Conservation (phyloP, 2,888 invertebrate species). For the Tenthredo amoena region DNA sequence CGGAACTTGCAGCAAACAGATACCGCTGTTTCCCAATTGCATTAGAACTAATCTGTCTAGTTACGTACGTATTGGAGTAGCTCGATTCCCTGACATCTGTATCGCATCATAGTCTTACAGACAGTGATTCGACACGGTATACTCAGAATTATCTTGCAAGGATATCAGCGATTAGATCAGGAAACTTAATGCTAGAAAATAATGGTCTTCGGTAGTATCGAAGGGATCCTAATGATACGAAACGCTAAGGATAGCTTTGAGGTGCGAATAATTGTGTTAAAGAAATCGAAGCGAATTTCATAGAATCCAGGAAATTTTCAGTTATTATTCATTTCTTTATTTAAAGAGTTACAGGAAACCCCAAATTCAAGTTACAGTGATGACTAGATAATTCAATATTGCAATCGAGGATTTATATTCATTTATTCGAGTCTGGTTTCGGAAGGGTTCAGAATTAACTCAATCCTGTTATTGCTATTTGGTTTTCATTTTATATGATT, state of each 20-base stretch:
- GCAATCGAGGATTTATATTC: not conserved
- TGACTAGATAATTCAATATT: not conserved
- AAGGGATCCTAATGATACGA: not conserved
- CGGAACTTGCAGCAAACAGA: not conserved
- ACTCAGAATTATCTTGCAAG: not conserved
- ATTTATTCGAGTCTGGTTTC: not conserved
- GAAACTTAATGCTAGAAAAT: not conserved
- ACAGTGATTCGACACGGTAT: not conserved
- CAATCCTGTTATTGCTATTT: not conserved
- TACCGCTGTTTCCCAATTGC: constrained; percentile 22
- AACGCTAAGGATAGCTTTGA: not conserved
- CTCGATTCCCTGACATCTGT: not conserved
- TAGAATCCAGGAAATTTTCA: not conserved
- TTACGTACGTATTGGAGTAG: not conserved
- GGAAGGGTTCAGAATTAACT: not conserved
- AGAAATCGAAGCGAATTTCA: not conserved
- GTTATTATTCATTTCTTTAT: not conserved
- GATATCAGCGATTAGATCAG: not conserved
- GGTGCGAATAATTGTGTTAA: not conserved
- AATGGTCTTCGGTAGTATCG: not conserved
- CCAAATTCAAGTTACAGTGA: not conserved
- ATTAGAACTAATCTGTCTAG: constrained; percentile 36
- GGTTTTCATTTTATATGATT: constrained; percentile 7
- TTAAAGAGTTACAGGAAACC: not conserved
- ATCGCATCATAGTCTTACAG: not conserved